A percentile compares a stretch with the other conserved stretches of the same genome.
Conservation (phyloP, 2,797 vertebrate genomes). For the Alcedo atthis region DNA sequence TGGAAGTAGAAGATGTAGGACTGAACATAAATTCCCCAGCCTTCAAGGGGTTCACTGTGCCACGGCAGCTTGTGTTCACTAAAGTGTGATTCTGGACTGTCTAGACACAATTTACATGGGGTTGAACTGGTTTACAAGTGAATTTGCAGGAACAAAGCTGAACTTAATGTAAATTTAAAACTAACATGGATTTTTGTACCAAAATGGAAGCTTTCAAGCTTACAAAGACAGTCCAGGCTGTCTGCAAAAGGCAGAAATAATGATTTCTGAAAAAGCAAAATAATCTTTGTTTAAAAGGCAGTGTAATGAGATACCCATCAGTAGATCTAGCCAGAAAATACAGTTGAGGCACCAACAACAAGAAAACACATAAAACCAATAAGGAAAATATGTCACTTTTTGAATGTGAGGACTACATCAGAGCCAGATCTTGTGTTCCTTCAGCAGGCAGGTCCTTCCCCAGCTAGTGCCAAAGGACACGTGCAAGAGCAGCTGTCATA, state of each 20-base stretch:
- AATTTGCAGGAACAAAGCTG: neutral
- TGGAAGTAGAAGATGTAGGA: neutral
- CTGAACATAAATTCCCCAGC: accelerated
- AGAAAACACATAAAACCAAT: neutral
- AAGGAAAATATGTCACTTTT: neutral
- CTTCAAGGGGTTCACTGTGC: neutral
- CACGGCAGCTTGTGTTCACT: neutral
- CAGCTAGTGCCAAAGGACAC: neutral
- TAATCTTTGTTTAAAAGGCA: neutral
- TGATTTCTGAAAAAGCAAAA: neutral
- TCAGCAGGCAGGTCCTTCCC: neutral
- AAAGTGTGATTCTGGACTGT: neutral
- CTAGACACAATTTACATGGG: neutral
- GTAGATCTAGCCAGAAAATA: neutral
- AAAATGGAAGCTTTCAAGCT: neutral
- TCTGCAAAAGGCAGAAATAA: neutral
- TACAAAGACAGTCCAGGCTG: neutral
- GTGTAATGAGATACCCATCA: neutral
- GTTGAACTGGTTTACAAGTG: neutral
- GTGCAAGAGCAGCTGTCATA: neutral
- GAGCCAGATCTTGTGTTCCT: neutral
- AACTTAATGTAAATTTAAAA: neutral
- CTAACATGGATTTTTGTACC: neutral
- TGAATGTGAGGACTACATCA: neutral
- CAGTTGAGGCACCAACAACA: neutral